Evolutionary conservation across 1,140 invertebrate genomes (phyloP), one percentile per base, ranked within the genome.

Genomic region (Yoshiicerus persimilis): DNA sequence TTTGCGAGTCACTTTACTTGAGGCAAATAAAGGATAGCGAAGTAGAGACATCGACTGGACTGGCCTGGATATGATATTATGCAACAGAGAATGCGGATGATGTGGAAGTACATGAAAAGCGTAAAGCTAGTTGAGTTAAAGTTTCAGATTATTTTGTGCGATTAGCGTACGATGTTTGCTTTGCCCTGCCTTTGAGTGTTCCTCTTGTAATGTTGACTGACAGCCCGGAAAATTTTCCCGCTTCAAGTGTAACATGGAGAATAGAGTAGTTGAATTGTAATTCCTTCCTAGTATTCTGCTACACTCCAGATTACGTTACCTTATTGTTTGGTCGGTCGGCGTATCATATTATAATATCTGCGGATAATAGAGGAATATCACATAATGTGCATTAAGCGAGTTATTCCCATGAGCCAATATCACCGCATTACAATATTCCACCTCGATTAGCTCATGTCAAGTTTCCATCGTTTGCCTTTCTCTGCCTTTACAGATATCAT

Each of bases 131-230:
- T 77, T 32, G 77, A 34, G n/a, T 36, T 11, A 38, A 32, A 56
- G 10, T 70, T 70, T 70, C 13, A 70, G 27, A 70, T 32, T 30
- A 30, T 30, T 30, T 70, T 41, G 3, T 47, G 38, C 13, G 8
- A 23, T 84, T 84, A 30, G 38, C 83, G 39, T 38, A 23, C 25
- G 30, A 27, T 84, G 38, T 84, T 84, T 30, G 83, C 23, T 39
- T 25, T 47, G 83, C 4, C n/a, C 27, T 56, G 77, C 66, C 4
- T 30, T 39, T 36, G 32, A 30, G 83, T 84, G 39, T 84, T 47
- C 83, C 47, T 84, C 83, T 84, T 56, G 83, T 84, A 84, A 84
- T 84, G 38, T 84, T 84, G 83, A 84, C 25, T 84, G 83, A 84
- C 83, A 84, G 83, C 9, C 83, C 83, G 83, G 83, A 84, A 84